A percentile compares a stretch with the other conserved stretches of the same genome.
Evolutionary conservation across 2,113 vertebrate species (phyloP).

Genomic region (Narcine bancroftii): DNA sequence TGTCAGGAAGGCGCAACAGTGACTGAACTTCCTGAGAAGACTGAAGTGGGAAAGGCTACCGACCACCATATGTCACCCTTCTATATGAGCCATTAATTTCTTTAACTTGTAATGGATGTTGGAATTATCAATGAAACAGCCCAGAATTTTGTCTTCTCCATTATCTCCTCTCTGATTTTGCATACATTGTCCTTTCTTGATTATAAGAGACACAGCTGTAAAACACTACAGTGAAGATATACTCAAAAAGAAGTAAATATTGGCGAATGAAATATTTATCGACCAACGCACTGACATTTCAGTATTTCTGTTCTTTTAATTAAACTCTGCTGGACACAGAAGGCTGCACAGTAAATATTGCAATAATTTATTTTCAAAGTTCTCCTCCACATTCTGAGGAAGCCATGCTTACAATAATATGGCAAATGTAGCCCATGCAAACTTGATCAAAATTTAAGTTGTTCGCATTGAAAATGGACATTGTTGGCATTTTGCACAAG

Average conservation of each 20-base stretch:
- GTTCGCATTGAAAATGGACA: not conserved
- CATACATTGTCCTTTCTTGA: too few relatives aligned
- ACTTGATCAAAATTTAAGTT: not conserved
- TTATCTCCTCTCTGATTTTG: too few relatives aligned
- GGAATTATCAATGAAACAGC: too few relatives aligned
- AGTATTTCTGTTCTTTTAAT: not conserved
- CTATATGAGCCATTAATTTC: too few relatives aligned
- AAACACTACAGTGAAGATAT: not conserved
- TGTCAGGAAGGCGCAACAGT: too few relatives aligned
- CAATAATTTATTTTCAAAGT: constrained; percentile 20
- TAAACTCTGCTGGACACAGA: not conserved
- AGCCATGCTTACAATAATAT: not conserved
- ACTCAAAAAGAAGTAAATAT: not conserved
- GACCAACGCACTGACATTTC: not conserved
- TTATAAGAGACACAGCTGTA: not conserved
- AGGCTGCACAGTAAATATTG: not conserved
- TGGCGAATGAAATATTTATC: not conserved
- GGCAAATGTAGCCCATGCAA: not conserved
- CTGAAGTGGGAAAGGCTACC: too few relatives aligned
- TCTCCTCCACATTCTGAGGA: not conserved
- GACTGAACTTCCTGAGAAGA: too few relatives aligned
- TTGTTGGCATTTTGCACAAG: not conserved
- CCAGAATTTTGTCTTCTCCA: too few relatives aligned
- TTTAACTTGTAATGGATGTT: too few relatives aligned
- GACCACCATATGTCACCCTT: too few relatives aligned